These are phyloP conservation scores for Bhutanitis thaidina DNA, from an alignment of 2,888 invertebrate species.

Conservation along the genomic window DNA sequence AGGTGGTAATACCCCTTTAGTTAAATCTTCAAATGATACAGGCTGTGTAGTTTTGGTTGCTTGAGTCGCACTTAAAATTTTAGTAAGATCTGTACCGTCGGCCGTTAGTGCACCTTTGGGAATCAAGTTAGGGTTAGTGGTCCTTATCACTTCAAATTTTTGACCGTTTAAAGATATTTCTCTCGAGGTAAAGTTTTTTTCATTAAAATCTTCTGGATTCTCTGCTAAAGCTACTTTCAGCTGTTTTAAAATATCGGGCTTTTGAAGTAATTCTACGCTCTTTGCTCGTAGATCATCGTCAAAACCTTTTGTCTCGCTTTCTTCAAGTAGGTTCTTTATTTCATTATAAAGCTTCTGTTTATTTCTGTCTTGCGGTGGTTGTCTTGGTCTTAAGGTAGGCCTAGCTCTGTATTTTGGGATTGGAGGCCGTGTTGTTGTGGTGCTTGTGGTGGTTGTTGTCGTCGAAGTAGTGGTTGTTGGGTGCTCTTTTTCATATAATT, in stretches of 20 bases:
- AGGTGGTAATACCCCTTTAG: slow-evolving; percentile 88
- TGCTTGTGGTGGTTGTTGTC: slow-evolving; percentile 82
- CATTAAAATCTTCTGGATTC: slow-evolving; percentile 81
- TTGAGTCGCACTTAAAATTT: slow-evolving; percentile 61
- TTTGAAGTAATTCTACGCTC: slow-evolving; percentile 80
- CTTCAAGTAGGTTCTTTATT: slow-evolving; percentile 75
- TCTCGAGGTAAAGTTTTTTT: slow-evolving; percentile 85
- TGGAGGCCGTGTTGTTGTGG: slow-evolving; percentile 51
- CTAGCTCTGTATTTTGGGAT: slow-evolving; percentile 57
- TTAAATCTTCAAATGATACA: slow-evolving; percentile 86
- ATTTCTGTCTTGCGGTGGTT: slow-evolving; percentile 71
- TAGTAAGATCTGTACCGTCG: slow-evolving; percentile 60
- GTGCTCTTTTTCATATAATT: slow-evolving; percentile 83
- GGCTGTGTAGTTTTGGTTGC: slow-evolving; percentile 45
- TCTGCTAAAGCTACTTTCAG: slow-evolving; percentile 86
- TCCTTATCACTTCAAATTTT: slow-evolving; percentile 86
- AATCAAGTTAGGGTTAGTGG: slow-evolving; percentile 84
- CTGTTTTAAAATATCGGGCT: slow-evolving; percentile 87
- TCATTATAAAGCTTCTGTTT: slow-evolving; percentile 81
- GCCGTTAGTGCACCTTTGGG: slow-evolving; percentile 79
- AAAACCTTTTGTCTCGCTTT: slow-evolving; percentile 79
- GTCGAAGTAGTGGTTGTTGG: slow-evolving; percentile 85
- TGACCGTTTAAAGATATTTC: slow-evolving; percentile 88
- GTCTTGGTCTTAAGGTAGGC: slow-evolving; percentile 54
- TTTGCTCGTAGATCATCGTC: slow-evolving; percentile 72